Base-by-base conservation (phyloP, 2,888 invertebrate genomes). In the Anagyrus pseudococci region DNA sequence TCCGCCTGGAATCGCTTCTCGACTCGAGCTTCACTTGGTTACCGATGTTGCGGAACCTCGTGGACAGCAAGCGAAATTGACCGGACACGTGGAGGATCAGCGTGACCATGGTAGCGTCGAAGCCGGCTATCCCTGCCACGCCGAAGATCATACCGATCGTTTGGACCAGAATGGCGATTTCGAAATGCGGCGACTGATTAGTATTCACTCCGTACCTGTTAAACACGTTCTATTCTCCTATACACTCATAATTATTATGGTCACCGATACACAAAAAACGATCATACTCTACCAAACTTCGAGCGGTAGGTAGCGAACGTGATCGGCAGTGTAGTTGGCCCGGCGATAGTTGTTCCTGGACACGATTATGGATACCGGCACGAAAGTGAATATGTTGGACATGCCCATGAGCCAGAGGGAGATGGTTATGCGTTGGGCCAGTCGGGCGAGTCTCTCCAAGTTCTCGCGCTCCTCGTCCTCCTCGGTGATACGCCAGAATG, bases 61-160 rank as follows among this genome's bases (percentile, higher is more conserved):
- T 49, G n/a, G 49, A 62, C 20, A 71, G 58, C 22, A 71, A 60
- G 29, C 44, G 48, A 56, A 72, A 72, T 47, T 72, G 71, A 2
- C 70, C 69, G 15, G 67, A 69, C 4, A 70, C 33, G 56, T 72
- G 68, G 3, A 71, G 23, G 26, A 70, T 54, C 7, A 65, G 49
- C 7, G 67, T 65, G 71, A 69, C 59, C 50, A 71, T 64, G 2
- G 66, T 43, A 0, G 64, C 19, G 33, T 71, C 71, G 20, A 71
- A 20, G 1, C 67, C 69, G 4, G 44, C 56, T 3, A 68, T 55
- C 8, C 57, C 64, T 6, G 58, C 25, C 10, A 43, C 44, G 33
- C 63, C 63, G 13, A 65, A 26, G 8, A 61, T 0, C 4, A 52
- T 43, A 10, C 68, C 55, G 17, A 70, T 7, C 2, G 66, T 15